phyloP scores from a whole-genome alignment of 2,888 invertebrate species.

The Tetropium fuscum region DNA sequence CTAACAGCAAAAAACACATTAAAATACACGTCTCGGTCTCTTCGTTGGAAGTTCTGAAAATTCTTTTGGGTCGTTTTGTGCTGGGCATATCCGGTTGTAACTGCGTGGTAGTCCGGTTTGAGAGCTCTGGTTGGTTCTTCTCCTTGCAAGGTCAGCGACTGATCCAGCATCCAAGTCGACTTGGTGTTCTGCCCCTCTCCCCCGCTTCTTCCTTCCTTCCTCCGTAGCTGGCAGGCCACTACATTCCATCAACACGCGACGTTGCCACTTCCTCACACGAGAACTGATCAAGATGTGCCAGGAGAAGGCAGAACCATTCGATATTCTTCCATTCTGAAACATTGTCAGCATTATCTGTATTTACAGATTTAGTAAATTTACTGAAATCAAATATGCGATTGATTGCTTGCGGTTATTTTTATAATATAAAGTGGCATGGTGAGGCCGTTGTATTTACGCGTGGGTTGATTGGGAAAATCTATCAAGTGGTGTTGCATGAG shows the following conservation, averaged over 20 bases:
- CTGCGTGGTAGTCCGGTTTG: conserved; percentile 53
- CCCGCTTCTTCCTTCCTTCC: conserved; percentile 64
- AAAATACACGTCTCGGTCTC: conserved; percentile 14
- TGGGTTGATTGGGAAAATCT: too few species aligned
- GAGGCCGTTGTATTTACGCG: too few species aligned
- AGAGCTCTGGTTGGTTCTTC: conserved; percentile 49
- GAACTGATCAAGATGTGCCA: conserved; percentile 1
- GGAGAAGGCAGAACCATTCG: neutral
- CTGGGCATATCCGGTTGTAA: conserved; percentile 61
- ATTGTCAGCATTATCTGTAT: too few species aligned
- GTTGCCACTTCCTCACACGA: conserved; percentile 50
- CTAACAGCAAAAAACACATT: conserved; percentile 11
- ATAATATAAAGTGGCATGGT: too few species aligned
- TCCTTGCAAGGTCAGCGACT: conserved; percentile 67
- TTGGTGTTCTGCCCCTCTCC: conserved; percentile 44
- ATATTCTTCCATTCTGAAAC: too few species aligned
- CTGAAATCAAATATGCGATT: too few species aligned
- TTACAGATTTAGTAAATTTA: too few species aligned
- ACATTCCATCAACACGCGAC: conserved; percentile 54
- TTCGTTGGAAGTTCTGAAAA: conserved; percentile 28
- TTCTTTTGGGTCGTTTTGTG: conserved; percentile 55
- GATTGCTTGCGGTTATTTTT: too few species aligned
- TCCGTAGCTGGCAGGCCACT: conserved; percentile 52
- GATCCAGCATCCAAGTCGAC: conserved; percentile 57
- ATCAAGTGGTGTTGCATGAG: conserved; percentile 9